Evolutionary conservation across 2,888 invertebrate species (phyloP), one percentile per base, ranked within the genome.

Genomic region (Drosophila mayaguana): DNA sequence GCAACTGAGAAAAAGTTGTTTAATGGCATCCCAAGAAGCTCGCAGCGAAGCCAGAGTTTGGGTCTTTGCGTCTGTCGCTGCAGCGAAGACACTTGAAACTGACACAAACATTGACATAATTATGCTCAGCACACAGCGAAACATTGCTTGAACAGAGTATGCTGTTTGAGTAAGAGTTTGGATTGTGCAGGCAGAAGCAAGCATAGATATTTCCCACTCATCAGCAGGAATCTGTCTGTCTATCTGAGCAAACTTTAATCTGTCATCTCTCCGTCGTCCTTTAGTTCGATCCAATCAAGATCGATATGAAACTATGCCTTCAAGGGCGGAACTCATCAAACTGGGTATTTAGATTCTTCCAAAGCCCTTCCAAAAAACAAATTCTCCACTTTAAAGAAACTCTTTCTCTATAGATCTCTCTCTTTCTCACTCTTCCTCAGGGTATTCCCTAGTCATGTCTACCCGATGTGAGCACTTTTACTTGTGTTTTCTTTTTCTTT

Each of bases 81-180:
- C 53, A 32, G 45, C 25, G n/a, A 22, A 68, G 38, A 28, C 60
- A 77, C 79, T 81, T 82, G 82, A 72, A 75, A 76, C 70, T 75
- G 72, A 67, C 75, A 75, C 79, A 70, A 73, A 76, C 76, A 88
- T 79, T 88, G 83, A 61, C 82, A 84, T 81, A 81, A 80, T 80
- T 76, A 38, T 20, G 34, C 50, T 18, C 32, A 32, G 50, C 32
- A 50, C 48, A n/a, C 18, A 50, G 1, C 18, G 48, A 25, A n/a
- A n/a, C 25, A 28, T n/a, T 25, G 48, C 2, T 6, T 1, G 18
- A 32, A 1, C 50, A 32, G 50, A 20, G 32, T 14, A 20, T 50
- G 20, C 18, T 18, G 14, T 4, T 32, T 20, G 2, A 8, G 8
- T 2, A 28, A 28, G 28, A 28, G 28, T 8, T 28, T 28, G 28